phyloP scores from a whole-genome alignment of 2,113 vertebrate species.

The Melanocharis versteri region DNA sequence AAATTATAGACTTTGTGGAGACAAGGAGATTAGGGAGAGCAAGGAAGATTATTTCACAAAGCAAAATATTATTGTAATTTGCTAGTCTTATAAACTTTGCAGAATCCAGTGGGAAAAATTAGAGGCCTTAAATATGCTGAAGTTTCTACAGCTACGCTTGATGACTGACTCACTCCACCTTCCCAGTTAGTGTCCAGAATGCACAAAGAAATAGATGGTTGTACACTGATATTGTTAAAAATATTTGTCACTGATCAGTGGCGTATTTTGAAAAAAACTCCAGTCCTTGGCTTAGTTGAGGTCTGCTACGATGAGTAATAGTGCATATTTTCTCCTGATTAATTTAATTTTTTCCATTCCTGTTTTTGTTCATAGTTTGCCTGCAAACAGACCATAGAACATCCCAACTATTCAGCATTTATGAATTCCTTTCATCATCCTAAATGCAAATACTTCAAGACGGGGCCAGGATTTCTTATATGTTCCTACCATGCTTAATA shows the following conservation, averaged over 20 bases:
- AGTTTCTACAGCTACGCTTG: not conserved
- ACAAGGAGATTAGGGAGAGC: conserved; percentile 47
- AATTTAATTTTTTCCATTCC: conserved; percentile 12
- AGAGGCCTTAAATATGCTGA: not conserved
- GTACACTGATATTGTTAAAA: not conserved
- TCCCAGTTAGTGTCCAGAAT: not conserved
- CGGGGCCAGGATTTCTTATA: not conserved
- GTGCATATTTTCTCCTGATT: conserved; percentile 7
- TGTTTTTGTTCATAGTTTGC: not conserved
- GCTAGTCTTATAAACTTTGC: not conserved
- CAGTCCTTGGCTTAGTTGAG: not conserved
- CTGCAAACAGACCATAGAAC: not conserved
- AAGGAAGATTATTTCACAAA: conserved; percentile 27
- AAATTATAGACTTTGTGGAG: conserved; percentile 54
- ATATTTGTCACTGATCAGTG: not conserved
- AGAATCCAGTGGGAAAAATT: not conserved
- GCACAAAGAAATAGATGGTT: not conserved
- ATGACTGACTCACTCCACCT: not conserved
- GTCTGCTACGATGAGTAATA: not conserved
- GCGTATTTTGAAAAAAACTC: not conserved
- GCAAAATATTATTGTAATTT: conserved; percentile 13
- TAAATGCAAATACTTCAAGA: not conserved
- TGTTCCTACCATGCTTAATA: not conserved
- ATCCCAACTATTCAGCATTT: not conserved
- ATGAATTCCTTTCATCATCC: not conserved